Conservation (phyloP, 2,113 vertebrate species). For the Oriolus oriolus region DNA sequence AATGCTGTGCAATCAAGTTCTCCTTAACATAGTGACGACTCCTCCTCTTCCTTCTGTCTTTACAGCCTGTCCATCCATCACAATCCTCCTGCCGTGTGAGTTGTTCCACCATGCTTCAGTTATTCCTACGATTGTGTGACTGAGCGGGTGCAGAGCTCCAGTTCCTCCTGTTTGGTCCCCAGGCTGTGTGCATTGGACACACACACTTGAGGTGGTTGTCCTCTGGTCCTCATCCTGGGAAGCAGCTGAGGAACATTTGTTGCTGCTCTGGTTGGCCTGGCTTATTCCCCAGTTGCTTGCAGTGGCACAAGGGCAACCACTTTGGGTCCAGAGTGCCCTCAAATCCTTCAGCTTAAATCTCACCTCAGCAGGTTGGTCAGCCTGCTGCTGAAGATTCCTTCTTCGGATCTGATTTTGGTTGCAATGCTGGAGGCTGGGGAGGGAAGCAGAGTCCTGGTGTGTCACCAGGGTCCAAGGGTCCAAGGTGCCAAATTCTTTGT, state of each 20-base stretch:
- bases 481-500: background rate
- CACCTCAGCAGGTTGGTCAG: background rate
- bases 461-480: background rate
- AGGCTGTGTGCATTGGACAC: background rate
- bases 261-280: background rate
- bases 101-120: background rate
- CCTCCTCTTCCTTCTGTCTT: background rate
- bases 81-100: background rate
- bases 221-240: background rate
- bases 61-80: background rate
- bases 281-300: background rate
- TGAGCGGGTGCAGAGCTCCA: background rate
- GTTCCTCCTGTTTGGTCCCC: background rate
- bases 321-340: background rate
- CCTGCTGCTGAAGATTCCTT: background rate
- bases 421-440: background rate
- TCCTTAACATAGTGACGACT: background rate
- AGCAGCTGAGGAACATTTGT: background rate
- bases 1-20: background rate
- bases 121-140: background rate
- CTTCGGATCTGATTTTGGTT: background rate
- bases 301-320: background rate
- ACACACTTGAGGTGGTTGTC: background rate
- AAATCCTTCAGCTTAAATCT: background rate
- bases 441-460: background rate